phyloP scores from a whole-genome alignment of 1,140 invertebrate species.

The Zophobas morio region DNA sequence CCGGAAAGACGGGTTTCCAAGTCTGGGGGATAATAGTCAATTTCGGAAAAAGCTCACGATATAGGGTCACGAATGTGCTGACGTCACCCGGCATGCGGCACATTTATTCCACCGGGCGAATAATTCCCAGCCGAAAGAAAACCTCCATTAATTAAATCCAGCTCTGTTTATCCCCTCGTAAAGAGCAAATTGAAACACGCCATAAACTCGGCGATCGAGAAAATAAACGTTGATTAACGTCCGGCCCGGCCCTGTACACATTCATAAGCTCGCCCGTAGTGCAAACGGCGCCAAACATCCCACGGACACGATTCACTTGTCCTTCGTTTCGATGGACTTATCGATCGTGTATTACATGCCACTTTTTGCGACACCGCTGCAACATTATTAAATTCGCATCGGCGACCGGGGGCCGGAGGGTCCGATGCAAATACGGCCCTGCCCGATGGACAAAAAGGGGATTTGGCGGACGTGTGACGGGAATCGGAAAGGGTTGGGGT shows the following conservation, averaged over 20 bases:
- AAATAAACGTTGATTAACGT: slow-evolving; percentile 16
- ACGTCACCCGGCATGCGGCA: too few species aligned
- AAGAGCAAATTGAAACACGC: slow-evolving; percentile 8
- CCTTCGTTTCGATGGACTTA: slow-evolving; percentile 37
- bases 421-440: too few species aligned
- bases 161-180: slow-evolving; percentile 1
- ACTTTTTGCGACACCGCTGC: slow-evolving; percentile 24
- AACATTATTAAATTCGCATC: slow-evolving; percentile 29
- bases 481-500: not conserved
- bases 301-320: slow-evolving; percentile 30
- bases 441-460: not conserved
- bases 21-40: too few species aligned
- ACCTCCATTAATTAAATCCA: slow-evolving; percentile 7
- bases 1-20: too few species aligned
- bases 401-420: not conserved
- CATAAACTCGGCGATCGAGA: slow-evolving; percentile 5
- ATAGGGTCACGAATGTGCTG: too few species aligned
- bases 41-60: too few species aligned
- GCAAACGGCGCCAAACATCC: slow-evolving; percentile 36
- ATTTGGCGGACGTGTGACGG: not conserved
- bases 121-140: not conserved
- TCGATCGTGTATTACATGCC: slow-evolving; percentile 26
- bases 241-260: slow-evolving; percentile 19
- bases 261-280: slow-evolving; percentile 5
- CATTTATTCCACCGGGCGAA: too few species aligned